A percentile compares a stretch with the other conserved stretches of the same genome.
These are phyloP conservation scores for Tenualosa ilisha DNA, from an alignment of 2,797 vertebrate genomes.

Conservation along the genomic window DNA sequence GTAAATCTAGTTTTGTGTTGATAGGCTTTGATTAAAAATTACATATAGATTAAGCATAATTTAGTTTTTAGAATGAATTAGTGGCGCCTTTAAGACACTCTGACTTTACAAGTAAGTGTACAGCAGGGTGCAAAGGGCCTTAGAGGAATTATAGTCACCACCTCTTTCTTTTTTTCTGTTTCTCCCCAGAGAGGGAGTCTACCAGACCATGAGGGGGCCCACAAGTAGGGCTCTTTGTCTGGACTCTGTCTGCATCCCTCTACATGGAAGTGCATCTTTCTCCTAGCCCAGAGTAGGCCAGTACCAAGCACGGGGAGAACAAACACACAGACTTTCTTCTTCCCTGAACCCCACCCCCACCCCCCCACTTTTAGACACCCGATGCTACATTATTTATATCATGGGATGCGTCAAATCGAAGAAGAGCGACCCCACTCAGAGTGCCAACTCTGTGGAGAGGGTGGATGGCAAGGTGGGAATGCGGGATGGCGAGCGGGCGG, in stretches of 20 bases:
- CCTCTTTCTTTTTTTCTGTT: not conserved
- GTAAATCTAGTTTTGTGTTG: not conserved
- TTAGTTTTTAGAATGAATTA: not conserved
- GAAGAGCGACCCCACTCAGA: slow-evolving; percentile 72
- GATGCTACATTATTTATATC: slow-evolving; percentile 68
- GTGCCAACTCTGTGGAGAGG: slow-evolving; percentile 62
- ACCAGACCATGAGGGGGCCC: slow-evolving; percentile 31
- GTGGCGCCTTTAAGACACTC: not conserved
- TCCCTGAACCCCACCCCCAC: not conserved
- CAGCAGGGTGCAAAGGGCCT: no score
- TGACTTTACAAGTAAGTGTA: not conserved
- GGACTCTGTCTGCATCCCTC: slow-evolving; percentile 18
- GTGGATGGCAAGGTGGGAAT: slow-evolving; percentile 52
- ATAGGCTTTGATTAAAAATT: not conserved
- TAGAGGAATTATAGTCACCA: not conserved
- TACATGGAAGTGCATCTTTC: slow-evolving; percentile 42
- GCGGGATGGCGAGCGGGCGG: slow-evolving; percentile 68
- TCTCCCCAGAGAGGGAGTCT: slow-evolving; percentile 1
- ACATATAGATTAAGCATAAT: no score
- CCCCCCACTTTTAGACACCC: slow-evolving; percentile 37
- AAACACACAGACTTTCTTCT: not conserved
- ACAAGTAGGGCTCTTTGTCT: slow-evolving; percentile 38
- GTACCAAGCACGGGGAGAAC: not conserved
- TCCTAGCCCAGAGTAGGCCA: slow-evolving; percentile 36
- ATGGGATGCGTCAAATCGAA: slow-evolving; percentile 99